A percentile compares a stretch with the other conserved stretches of the same genome.
Conservation (phyloP, 2,888 invertebrate species). For the Drosophila borealis region DNA sequence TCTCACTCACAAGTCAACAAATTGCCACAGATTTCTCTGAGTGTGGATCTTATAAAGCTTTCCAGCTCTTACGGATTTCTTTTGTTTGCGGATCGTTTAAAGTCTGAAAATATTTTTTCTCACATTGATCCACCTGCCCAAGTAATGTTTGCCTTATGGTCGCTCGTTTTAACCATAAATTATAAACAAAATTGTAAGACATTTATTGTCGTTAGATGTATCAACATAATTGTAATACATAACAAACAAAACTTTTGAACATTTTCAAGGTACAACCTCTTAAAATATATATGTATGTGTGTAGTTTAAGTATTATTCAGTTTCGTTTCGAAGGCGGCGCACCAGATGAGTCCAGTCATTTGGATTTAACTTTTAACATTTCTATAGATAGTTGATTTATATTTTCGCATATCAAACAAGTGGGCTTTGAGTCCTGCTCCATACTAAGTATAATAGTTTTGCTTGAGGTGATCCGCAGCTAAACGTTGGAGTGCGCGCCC, state of each 20-base stretch:
- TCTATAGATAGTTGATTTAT: conserved; percentile 6
- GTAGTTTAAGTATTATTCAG: background rate
- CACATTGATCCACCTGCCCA: too few species aligned
- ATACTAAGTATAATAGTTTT: background rate
- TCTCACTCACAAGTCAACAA: too few species aligned
- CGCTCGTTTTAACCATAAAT: too few species aligned
- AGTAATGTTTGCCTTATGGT: too few species aligned
- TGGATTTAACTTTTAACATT: conserved; percentile 1
- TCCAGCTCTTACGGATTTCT: too few species aligned
- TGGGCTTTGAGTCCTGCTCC: conserved; percentile 45
- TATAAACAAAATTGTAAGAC: conserved; percentile 5
- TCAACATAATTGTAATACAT: too few species aligned
- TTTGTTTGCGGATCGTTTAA: too few species aligned
- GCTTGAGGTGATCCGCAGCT: background rate
- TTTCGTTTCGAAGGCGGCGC: background rate
- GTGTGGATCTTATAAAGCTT: too few species aligned
- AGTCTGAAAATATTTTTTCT: background rate
- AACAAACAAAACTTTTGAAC: background rate
- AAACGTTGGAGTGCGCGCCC: conserved; percentile 16
- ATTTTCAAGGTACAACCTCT: background rate
- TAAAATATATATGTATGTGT: background rate
- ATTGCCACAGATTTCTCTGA: too few species aligned
- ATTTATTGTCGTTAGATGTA: background rate
- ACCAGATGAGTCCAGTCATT: conserved; percentile 25
- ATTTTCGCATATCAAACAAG: conserved; percentile 12